Conservation (phyloP, 2,888 invertebrate species). For the Lasioglossum pauxillum region DNA sequence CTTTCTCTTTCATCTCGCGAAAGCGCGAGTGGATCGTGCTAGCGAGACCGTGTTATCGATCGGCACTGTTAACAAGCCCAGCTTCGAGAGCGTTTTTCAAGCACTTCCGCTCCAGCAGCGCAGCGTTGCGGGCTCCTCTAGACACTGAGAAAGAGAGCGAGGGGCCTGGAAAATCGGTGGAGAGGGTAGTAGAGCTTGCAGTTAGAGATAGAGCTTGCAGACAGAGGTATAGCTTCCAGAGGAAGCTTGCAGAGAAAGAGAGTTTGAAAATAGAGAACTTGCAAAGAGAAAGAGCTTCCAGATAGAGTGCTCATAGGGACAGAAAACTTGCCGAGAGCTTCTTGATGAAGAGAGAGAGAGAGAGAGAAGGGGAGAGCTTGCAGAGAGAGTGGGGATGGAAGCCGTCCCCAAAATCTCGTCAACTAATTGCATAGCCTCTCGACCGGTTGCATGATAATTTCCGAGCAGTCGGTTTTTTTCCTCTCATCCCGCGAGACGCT, state of each 20-base stretch:
- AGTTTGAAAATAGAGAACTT: neutral
- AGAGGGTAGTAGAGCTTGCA: neutral
- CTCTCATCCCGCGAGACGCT: slow-evolving; percentile 1
- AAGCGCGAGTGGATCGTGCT: slow-evolving; percentile 66
- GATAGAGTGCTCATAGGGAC: neutral
- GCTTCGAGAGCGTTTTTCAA: slow-evolving; percentile 53
- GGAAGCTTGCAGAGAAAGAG: neutral
- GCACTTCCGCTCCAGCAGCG: slow-evolving; percentile 42
- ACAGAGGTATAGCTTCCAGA: too few relatives aligned
- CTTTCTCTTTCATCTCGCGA: slow-evolving; percentile 67
- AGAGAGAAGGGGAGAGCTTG: neutral
- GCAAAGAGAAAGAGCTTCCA: neutral
- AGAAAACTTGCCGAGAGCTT: neutral
- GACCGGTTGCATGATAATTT: slow-evolving; percentile 10
- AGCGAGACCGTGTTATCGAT: slow-evolving; percentile 61
- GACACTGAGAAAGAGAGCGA: neutral
- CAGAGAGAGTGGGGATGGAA: neutral
- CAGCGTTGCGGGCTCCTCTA: slow-evolving; percentile 10
- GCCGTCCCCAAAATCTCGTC: slow-evolving; percentile 25
- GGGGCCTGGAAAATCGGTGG: too few relatives aligned
- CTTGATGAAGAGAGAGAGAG: neutral
- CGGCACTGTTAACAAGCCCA: slow-evolving; percentile 42
- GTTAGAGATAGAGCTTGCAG: too few relatives aligned
- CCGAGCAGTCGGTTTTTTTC: neutral
- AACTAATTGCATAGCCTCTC: slow-evolving; percentile 32